Base-by-base conservation (phyloP, 2,888 invertebrate species). In the Agrilus cyanescens region DNA sequence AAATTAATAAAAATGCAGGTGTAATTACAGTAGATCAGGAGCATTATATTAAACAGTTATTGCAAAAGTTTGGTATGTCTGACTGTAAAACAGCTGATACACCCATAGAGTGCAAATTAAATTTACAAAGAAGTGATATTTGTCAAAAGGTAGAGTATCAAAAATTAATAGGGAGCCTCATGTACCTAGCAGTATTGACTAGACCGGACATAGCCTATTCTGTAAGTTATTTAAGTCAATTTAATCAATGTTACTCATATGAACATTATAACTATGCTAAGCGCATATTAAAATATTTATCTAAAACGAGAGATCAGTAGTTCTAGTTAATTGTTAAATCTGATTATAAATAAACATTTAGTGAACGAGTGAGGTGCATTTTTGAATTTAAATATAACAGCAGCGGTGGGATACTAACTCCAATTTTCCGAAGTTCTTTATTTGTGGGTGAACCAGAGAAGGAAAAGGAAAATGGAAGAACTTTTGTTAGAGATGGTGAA, bases 181-280 rank as follows among this genome's bases (percentile, higher is more conserved):
- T 49, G 49, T 51, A 51, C 34, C 32, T 51, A 35, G 41, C 46
- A 13, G 46, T 47, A 10, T 32, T 47, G 7, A 53, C 49, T 31
- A 40, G 53, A 12, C 53, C 54, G 3, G 53, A 53, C 33, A 55
- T 53, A 16, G 29, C 49, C n/a, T 51, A 37, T 48, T 12, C 37
- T 12, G 39, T 52, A 13, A 50, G 50, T 41, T 52, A 15, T 36
- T 32, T 52, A 25, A 47, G 49, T 34, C 46, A 47, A 35, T 44
- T 43, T 39, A 50, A 49, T 42, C 42, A 44, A 12, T 46, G 41
- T 46, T 41, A 48, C 48, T 35, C 33, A 38, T 33, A 50, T 32
- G 18, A 7, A 12, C 52, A 55, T 44, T 55, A 53, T 43, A 38
- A 40, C 12, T 18, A 37, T 41, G 53, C 50, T 8, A 54, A 54